Evolutionary conservation across 2,797 vertebrate species (phyloP).

Genomic region (Dryobates pubescens): DNA sequence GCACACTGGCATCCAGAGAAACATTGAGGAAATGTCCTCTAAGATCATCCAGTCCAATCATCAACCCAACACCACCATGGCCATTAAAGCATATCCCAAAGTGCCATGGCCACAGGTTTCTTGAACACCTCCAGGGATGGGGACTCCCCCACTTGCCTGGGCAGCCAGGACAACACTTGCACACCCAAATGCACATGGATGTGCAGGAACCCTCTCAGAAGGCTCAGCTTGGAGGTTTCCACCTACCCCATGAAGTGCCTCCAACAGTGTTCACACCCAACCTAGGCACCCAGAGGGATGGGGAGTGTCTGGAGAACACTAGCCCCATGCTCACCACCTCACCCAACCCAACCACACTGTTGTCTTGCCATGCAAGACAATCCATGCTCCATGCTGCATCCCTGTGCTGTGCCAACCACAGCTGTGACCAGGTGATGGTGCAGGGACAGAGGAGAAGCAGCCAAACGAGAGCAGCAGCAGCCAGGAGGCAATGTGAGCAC

Average conservation of each 20-base stretch:
- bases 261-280: accelerated
- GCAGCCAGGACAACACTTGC: accelerated
- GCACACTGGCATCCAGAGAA: accelerated
- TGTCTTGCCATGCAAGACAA: accelerated
- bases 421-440: accelerated
- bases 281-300: accelerated
- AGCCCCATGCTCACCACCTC: background rate
- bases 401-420: background rate
- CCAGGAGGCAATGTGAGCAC: background rate
- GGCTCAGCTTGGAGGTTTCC: background rate
- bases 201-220: accelerated
- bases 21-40: no score
- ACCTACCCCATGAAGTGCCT: accelerated
- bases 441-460: background rate
- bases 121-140: no score
- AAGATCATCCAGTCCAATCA: no score
- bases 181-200: accelerated
- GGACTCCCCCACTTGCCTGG: no score
- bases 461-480: background rate
- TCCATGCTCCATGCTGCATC: accelerated
- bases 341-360: accelerated
- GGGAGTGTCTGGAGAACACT: accelerated
- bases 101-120: no score
- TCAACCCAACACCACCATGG: no score
- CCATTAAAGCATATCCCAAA: no score